phyloP scores from a whole-genome alignment of 2,113 vertebrate genomes.

The Pterocles burchelli region DNA sequence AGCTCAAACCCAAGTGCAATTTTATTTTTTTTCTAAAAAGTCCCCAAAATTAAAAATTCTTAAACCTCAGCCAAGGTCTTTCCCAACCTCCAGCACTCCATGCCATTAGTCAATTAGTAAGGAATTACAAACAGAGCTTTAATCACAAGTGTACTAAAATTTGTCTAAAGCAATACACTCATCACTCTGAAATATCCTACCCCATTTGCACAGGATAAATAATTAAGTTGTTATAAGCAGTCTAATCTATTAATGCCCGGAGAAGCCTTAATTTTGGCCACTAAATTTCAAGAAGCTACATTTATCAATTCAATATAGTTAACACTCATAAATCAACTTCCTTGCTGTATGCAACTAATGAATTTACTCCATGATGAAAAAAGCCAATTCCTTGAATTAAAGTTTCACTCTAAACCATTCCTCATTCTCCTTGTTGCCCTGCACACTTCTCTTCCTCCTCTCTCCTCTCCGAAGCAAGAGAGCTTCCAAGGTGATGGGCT shows the following conservation, averaged over 20 bases:
- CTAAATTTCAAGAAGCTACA: slow-evolving; percentile 30
- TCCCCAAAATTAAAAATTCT: background rate
- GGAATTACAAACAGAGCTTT: slow-evolving; percentile 2
- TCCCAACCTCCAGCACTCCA: background rate
- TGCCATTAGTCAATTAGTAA: background rate
- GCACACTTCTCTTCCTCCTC: no score
- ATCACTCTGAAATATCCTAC: background rate
- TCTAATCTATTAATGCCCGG: slow-evolving; percentile 39
- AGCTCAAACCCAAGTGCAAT: background rate
- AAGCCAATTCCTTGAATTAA: background rate
- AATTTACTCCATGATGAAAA: slow-evolving; percentile 15
- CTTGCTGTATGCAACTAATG: background rate
- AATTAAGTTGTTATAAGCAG: slow-evolving; percentile 31
- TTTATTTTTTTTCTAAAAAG: background rate
- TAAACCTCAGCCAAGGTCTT: background rate
- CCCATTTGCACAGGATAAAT: slow-evolving; percentile 26
- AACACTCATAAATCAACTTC: slow-evolving; percentile 41
- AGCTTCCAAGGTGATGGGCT: no score
- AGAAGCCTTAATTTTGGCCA: slow-evolving; percentile 36
- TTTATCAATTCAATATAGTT: slow-evolving; percentile 30
- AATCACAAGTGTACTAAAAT: background rate
- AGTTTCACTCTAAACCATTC: no score
- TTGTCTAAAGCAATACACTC: background rate
- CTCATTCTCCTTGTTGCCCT: no score
- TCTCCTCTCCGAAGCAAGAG: no score